These are phyloP conservation scores for Atherinosoma microstoma DNA, from an alignment of 2,797 vertebrate genomes.

Conservation along the genomic window DNA sequence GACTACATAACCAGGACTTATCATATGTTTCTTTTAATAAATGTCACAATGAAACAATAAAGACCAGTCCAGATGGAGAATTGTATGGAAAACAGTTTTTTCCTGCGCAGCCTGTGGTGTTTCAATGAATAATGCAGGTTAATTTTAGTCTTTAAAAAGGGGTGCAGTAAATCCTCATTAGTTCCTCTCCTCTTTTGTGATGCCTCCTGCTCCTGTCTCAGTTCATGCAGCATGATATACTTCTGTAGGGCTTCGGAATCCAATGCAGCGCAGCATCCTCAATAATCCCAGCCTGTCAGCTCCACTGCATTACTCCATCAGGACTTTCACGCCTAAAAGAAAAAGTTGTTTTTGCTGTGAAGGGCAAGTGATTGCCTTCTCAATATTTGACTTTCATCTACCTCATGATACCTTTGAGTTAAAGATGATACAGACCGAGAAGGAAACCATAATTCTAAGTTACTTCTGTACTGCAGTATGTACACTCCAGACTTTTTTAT, in stretches of 20 bases:
- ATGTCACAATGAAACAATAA: not conserved
- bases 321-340: slow-evolving; percentile 59
- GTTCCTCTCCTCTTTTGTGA: slow-evolving; percentile 16
- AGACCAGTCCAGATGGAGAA: not conserved
- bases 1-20: not conserved
- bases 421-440: slow-evolving; percentile 6
- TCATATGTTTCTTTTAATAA: not conserved
- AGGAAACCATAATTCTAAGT: not conserved
- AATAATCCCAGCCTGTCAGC: slow-evolving; percentile 69
- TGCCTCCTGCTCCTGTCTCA: slow-evolving; percentile 29
- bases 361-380: slow-evolving; percentile 51
- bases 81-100: not conserved
- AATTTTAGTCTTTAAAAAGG: slow-evolving; percentile 35
- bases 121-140: slow-evolving; percentile 23
- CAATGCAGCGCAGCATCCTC: slow-evolving; percentile 65
- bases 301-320: slow-evolving; percentile 56
- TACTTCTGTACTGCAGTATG: not conserved
- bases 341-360: slow-evolving; percentile 77
- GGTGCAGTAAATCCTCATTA: slow-evolving; percentile 14
- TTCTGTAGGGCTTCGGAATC: slow-evolving; percentile 73
- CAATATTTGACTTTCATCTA: slow-evolving; percentile 46
- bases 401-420: slow-evolving; percentile 30
- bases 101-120: slow-evolving; percentile 15
- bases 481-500: not conserved
- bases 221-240: slow-evolving; percentile 69